Evolutionary conservation across 1,140 invertebrate species (phyloP).

Genomic region (Dendroctonus valens): DNA sequence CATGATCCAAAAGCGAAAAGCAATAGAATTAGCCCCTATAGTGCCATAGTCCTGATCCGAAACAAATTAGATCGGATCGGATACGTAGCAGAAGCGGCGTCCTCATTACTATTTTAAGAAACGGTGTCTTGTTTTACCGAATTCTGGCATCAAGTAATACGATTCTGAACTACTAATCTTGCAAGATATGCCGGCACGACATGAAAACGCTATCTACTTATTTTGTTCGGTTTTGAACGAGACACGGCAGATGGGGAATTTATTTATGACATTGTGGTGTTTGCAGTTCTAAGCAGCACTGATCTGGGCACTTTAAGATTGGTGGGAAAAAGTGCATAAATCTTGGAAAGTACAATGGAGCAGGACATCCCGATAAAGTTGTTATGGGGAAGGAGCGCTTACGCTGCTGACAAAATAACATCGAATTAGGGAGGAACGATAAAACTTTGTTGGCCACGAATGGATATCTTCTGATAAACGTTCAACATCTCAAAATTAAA

Average conservation of each 20-base stretch:
- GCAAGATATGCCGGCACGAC: constrained; percentile 16
- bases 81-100: constrained; percentile 10
- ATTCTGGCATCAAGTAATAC: constrained; percentile 8
- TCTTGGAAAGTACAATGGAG: background rate
- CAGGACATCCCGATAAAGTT: no score
- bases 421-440: no score
- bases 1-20: no score
- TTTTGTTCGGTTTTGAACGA: constrained; percentile 13
- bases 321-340: constrained; percentile 8
- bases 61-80: constrained; percentile 7
- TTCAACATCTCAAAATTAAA: no score
- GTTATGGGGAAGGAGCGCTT: no score
- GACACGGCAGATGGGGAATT: background rate
- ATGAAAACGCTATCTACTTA: constrained; percentile 21
- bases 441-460: no score
- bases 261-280: constrained; percentile 14
- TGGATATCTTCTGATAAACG: no score
- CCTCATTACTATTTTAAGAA: constrained; percentile 27
- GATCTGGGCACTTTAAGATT: constrained; percentile 6
- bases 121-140: constrained; percentile 9
- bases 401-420: no score
- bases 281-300: constrained; percentile 10
- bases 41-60: constrained; percentile 11
- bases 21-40: constrained; percentile 2
- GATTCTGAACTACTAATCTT: constrained; percentile 25